phyloP scores from a whole-genome alignment of 2,797 vertebrate genomes.

The Clarias pachynema region DNA sequence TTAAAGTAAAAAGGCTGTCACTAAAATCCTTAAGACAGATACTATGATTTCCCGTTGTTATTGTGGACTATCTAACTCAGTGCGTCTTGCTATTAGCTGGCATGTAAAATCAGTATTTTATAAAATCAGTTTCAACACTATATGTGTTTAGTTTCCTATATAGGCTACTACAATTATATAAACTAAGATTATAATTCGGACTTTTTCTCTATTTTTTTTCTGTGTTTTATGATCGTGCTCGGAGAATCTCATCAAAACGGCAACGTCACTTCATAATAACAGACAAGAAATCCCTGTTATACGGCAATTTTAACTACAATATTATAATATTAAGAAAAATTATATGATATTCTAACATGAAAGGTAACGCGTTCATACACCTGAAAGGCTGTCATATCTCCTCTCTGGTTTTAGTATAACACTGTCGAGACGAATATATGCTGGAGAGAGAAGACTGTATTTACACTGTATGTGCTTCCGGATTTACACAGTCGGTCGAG shows the following conservation, averaged over 20 bases:
- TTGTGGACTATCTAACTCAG: background rate
- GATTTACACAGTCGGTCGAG: constrained; percentile 33
- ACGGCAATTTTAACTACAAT: constrained; percentile 15
- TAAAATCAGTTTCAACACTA: background rate
- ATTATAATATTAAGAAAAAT: background rate
- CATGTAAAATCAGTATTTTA: background rate
- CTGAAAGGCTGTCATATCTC: constrained; percentile 23
- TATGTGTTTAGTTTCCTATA: background rate
- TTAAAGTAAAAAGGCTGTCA: background rate
- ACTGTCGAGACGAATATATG: constrained; percentile 35
- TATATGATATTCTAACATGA: constrained; percentile 13
- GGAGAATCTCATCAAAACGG: constrained; percentile 23
- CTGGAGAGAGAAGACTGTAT: constrained; percentile 35
- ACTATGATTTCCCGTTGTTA: background rate
- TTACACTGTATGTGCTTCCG: constrained; percentile 56
- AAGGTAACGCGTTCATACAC: constrained; percentile 8
- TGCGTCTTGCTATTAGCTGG: background rate
- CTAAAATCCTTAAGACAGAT: background rate
- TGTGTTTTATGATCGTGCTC: constrained; percentile 4
- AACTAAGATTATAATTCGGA: background rate
- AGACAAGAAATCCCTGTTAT: constrained; percentile 24
- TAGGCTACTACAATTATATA: background rate
- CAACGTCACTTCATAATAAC: constrained; percentile 42
- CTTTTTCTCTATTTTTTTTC: background rate
- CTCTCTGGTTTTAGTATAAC: constrained; percentile 41